phyloP scores from a whole-genome alignment of 2,113 vertebrate species.

The Tylochromis polylepis region DNA sequence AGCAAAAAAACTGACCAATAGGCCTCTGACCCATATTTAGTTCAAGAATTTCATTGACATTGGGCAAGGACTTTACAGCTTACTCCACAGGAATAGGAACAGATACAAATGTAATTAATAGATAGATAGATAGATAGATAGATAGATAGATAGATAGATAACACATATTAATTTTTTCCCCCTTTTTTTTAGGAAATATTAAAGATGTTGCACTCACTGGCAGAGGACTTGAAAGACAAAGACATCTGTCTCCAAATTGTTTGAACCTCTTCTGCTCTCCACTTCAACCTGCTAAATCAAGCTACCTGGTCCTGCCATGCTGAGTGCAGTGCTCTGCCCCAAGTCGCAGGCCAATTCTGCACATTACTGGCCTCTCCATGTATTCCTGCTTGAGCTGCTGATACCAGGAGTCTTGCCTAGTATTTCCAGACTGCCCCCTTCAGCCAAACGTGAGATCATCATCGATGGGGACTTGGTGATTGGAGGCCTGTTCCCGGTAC shows the following conservation, averaged over 20 bases:
- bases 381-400: slow-evolving; percentile 60
- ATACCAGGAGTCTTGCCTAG: slow-evolving; percentile 60
- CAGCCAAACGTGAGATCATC: slow-evolving; percentile 86
- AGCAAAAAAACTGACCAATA: not conserved
- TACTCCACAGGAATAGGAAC: not conserved
- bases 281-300: not conserved
- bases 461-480: slow-evolving; percentile 92
- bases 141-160: not conserved
- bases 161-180: not conserved
- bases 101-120: no score
- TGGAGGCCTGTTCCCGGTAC: slow-evolving; percentile 92
- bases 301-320: slow-evolving; percentile 42
- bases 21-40: not conserved
- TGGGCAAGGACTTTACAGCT: not conserved
- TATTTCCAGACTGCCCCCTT: slow-evolving; percentile 62
- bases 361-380: slow-evolving; percentile 44
- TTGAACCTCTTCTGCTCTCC: slow-evolving; percentile 25
- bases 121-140: not conserved
- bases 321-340: slow-evolving; percentile 9
- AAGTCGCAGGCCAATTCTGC: slow-evolving; percentile 17
- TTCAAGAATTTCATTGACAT: not conserved
- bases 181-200: slow-evolving; percentile 30
- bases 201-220: slow-evolving; percentile 39
- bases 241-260: slow-evolving; percentile 18
- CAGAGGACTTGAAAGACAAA: slow-evolving; percentile 34